phyloP scores from a whole-genome alignment of 2,797 vertebrate species.

The Mareca penelope region DNA sequence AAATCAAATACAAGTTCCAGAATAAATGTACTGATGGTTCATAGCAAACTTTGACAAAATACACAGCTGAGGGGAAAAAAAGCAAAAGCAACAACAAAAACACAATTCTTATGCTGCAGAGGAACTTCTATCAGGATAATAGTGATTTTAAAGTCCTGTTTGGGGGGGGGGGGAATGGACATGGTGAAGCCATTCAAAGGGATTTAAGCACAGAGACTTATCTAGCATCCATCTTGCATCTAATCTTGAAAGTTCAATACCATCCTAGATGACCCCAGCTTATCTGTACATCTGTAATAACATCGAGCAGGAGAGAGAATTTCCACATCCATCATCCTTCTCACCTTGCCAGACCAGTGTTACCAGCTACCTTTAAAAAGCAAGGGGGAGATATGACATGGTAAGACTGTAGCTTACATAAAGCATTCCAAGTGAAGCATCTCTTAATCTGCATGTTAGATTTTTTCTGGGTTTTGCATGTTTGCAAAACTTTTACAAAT shows the following conservation, averaged over 20 bases:
- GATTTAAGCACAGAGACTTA: neutral
- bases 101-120: neutral
- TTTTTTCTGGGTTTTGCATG: neutral
- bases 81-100: neutral
- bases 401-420: neutral
- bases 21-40: neutral
- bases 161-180: rapidly evolving
- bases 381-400: neutral
- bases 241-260: neutral
- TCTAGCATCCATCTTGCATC: neutral
- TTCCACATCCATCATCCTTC: neutral
- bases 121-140: neutral
- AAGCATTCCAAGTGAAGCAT: neutral
- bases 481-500: neutral
- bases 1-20: neutral
- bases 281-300: neutral
- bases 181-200: neutral
- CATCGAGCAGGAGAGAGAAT: neutral
- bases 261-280: neutral
- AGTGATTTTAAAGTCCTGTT: neutral
- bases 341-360: neutral
- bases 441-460: neutral
- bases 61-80: neutral
- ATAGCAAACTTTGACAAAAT: neutral
- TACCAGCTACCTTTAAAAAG: neutral